Base-by-base conservation (phyloP, 2,113 vertebrate species). In the Pseudolaguvia tuberculata region DNA sequence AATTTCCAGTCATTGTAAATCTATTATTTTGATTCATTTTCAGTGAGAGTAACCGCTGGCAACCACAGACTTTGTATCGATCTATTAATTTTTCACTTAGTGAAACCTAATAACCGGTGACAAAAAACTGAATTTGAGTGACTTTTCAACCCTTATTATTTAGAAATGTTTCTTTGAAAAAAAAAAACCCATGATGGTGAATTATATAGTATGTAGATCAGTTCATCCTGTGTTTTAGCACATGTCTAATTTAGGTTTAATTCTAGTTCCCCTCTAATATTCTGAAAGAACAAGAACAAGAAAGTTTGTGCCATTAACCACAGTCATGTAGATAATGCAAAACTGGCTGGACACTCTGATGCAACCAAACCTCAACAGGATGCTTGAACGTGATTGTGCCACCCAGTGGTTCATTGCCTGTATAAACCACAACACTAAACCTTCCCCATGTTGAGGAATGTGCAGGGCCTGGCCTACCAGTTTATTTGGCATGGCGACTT, bases 401-500 rank as follows among this genome's bases (percentile, higher is more conserved):
- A 78, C 80, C 82, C 75, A 62, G 67, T 73, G 77, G 79, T 47
- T 35, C 14, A 23, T 2, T 13, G 50, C 39, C 65, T 67, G n/a
- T 68, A 67, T 21, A 72, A 39, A 58, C 51, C 52, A 8, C 29
- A n/a, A 56, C 14, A 29, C 0, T 2, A 13, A 35, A 50, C 70
- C 70, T 29, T 73, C 73, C 48, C 59, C 47, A 39, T 13, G 4
- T 5, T 31, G 47, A 55, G 48, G 51, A 75, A 63, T 63, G n/a
- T 27, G 6, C n/a, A 58, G 42, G 48, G 21, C 31, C 52, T 23
- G n/a, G 14, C 20, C 48, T 62, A 58, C 15, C n/a, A n/a, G 56
- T 78, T 77, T 83, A 72, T 80, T 78, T 76, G 53, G 4, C 45
- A 53, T 65, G 42, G 78, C 72, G 45, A 78, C 68, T 48, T 69